phyloP scores from a whole-genome alignment of 2,113 vertebrate species.

The Silurus asotus region DNA sequence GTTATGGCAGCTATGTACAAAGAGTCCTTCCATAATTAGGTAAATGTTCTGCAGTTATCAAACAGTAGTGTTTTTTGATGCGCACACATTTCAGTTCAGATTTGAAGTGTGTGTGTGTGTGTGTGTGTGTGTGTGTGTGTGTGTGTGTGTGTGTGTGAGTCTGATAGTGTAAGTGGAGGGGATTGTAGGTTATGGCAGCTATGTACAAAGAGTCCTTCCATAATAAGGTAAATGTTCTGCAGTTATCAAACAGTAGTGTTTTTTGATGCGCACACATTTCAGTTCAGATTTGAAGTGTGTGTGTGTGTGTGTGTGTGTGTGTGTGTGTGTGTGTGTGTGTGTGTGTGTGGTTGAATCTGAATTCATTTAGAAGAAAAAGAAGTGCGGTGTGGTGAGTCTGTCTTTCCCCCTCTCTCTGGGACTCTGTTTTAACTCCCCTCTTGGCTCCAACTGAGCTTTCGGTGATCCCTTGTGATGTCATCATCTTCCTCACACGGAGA shows the following conservation, averaged over 20 bases:
- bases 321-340: not conserved
- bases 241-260: not conserved
- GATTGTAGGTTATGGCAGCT: no score
- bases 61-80: not conserved
- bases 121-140: not conserved
- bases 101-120: not conserved
- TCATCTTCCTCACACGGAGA: constrained; percentile 55
- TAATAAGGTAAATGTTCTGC: not conserved
- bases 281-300: not conserved
- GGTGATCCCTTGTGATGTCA: constrained; percentile 58
- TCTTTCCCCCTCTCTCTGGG: not conserved
- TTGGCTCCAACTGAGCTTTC: constrained; percentile 53
- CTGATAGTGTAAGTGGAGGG: no score
- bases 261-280: not conserved
- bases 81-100: not conserved
- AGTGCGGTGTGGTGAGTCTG: not conserved
- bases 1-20: no score
- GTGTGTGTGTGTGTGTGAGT: not conserved
- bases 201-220: no score
- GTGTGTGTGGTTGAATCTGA: no score
- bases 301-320: not conserved
- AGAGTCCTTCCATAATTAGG: no score
- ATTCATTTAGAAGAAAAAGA: not conserved
- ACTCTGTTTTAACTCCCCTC: constrained; percentile 32
- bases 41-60: not conserved